Evolutionary conservation across 2,888 invertebrate genomes (phyloP).

Genomic region (Eupithecia insigniata): DNA sequence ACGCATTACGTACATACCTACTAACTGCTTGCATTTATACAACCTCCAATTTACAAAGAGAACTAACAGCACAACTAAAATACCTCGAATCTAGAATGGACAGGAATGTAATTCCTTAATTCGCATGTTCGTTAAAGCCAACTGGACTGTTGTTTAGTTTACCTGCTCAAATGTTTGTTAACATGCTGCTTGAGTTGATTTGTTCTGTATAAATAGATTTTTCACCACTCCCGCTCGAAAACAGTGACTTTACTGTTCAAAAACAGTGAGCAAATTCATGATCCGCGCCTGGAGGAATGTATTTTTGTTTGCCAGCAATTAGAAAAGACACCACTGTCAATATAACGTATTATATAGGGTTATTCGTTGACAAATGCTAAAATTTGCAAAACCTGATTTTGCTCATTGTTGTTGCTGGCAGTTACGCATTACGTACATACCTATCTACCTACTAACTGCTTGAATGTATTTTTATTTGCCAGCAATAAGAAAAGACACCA

Average conservation of each 20-base stretch:
- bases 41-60: conserved; percentile 20
- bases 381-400: too few species aligned
- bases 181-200: conserved; percentile 23
- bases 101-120: conserved; percentile 50
- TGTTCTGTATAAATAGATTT: not conserved
- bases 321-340: not conserved
- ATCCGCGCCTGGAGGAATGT: not conserved
- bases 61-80: conserved; percentile 34
- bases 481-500: not conserved
- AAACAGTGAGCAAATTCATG: too few species aligned
- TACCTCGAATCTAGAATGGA: conserved; percentile 34
- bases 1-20: not conserved
- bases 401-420: too few species aligned
- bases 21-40: conserved; percentile 16
- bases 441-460: too few species aligned
- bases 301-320: not conserved
- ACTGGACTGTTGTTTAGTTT: conserved; percentile 49
- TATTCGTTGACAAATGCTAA: not conserved
- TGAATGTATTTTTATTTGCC: not conserved
- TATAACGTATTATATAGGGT: not conserved
- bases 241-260: too few species aligned
- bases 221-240: too few species aligned
- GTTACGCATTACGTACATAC: too few species aligned
- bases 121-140: conserved; percentile 52
- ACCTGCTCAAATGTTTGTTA: conserved; percentile 36